Evolutionary conservation across 2,797 vertebrate species (phyloP), one percentile per base, ranked within the genome.

Genomic region (Okamejei kenojei): DNA sequence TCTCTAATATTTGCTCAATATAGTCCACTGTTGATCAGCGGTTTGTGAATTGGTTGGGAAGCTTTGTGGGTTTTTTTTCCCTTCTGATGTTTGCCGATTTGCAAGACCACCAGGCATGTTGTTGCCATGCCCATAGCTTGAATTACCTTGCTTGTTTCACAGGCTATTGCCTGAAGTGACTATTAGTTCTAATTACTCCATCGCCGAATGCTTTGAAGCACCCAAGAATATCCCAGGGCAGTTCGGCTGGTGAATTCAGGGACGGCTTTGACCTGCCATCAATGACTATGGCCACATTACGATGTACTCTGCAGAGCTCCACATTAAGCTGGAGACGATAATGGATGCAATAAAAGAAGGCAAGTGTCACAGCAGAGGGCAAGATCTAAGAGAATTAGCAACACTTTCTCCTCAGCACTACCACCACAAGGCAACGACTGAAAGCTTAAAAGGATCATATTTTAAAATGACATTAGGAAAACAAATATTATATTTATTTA

Each of bases 141-240:
- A 94, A 92, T 93, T 84, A 93, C 1, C 23, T 13, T 94, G 94
- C 81, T 45, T 95, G 93, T 93, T 95, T 94, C 94, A 94, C 93
- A 93, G 94, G 94, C 35, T 32, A 95, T 95, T 94, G 95, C 96
- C 96, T 93, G 94, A 93, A 95, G 96, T 95, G 94, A 95, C 95
- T 95, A 95, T 97, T 96, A 96, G 95, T 94, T 94, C 95, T 97
- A 96, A 97, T 97, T 97, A 96, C 95, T 93, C 77, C 93, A 94
- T 94, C 96, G 95, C 93, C 95, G 96, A 97, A 96, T 63, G 95
- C 97, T 96, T 97, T 96, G 97, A 97, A 97, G 97, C 71, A 96
- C 94, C 95, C 94, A 95, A 91, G 80, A 95, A 95, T 94, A 93
- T 95, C 95, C 96, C 94, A 94, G 93, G 94, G 95, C 94, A 86